Conservation (phyloP, 1,140 invertebrate species). For the Magallana angulata region DNA sequence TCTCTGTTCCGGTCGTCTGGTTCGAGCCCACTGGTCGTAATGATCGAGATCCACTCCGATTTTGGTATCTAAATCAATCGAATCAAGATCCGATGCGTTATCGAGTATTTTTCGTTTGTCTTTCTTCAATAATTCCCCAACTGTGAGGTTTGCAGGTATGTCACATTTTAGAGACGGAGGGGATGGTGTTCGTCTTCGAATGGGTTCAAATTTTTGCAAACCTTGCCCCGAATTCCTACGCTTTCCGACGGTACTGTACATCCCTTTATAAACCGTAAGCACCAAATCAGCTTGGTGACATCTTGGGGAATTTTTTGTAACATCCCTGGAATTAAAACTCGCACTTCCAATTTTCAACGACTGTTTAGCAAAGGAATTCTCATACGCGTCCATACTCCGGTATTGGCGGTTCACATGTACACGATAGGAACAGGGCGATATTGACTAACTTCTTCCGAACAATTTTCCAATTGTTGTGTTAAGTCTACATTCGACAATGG, state of each 20-base stretch:
- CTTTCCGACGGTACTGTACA: background rate
- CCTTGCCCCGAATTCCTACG: background rate
- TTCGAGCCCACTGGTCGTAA: conserved; percentile 29
- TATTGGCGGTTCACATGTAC: background rate
- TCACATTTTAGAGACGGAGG: background rate
- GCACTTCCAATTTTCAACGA: background rate
- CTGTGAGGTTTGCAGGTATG: background rate
- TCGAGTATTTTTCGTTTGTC: background rate
- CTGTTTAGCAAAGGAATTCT: conserved; percentile 2
- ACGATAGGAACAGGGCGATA: background rate
- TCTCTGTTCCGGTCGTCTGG: background rate
- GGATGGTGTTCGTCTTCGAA: background rate
- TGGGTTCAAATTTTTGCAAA: background rate
- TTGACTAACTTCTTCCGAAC: background rate
- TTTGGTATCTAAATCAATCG: background rate
- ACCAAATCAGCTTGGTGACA: background rate
- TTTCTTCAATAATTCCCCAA: conserved; percentile 1
- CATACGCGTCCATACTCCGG: background rate
- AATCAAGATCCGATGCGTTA: background rate
- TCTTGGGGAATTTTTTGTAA: background rate
- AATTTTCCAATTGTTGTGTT: background rate
- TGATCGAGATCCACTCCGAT: background rate
- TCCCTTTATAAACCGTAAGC: background rate
- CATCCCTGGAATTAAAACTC: background rate
- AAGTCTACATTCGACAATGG: background rate